Conservation (phyloP, 2,888 invertebrate genomes). For the Cephus nigrinus region DNA sequence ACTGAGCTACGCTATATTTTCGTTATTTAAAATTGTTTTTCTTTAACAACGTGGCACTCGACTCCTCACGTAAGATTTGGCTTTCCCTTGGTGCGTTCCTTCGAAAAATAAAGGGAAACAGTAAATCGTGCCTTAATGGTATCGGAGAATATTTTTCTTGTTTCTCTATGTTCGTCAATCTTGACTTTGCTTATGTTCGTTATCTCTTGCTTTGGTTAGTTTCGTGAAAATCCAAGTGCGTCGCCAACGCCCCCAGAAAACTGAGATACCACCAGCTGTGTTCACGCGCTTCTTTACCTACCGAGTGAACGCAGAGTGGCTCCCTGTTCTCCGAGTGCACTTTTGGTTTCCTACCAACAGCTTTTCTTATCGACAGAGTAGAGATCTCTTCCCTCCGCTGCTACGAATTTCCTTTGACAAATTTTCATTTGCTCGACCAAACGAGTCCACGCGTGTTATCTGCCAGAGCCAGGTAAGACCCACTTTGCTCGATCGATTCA, state of each 20-base stretch:
- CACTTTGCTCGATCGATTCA: no score
- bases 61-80: no score
- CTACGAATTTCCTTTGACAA: neutral
- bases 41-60: no score
- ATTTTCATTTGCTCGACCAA: neutral
- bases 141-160: neutral
- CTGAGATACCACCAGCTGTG: conserved; percentile 99
- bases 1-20: neutral
- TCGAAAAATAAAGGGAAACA: neutral
- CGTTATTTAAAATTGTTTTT: neutral
- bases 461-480: no score
- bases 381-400: neutral
- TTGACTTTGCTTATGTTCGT: neutral
- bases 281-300: conserved; percentile 82
- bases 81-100: no score
- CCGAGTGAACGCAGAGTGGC: conserved; percentile 98
- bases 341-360: neutral
- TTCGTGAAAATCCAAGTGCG: conserved; percentile 23
- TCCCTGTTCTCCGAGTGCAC: conserved; percentile 83
- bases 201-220: neutral
- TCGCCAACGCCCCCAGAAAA: conserved; percentile 67
- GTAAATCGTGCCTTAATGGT: neutral
- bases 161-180: neutral
- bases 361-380: neutral
- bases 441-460: neutral